These are phyloP conservation scores for Prunella himalayana DNA, from an alignment of 2,113 vertebrate species.

Conservation along the genomic window DNA sequence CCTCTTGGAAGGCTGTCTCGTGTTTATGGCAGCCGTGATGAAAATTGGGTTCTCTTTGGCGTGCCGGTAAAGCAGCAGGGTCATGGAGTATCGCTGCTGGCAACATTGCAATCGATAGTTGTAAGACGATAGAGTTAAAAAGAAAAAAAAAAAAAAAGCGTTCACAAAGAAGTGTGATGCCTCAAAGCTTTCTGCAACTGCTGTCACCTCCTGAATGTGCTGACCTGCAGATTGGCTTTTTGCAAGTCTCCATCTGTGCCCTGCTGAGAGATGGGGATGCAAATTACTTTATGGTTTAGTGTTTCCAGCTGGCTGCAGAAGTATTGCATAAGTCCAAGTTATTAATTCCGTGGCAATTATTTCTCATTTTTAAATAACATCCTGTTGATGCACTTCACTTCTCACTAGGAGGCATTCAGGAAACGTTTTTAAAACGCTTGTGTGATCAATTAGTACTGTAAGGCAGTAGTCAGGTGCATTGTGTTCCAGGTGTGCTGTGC, in stretches of 20 bases:
- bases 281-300: conserved; percentile 14
- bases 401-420: conserved; percentile 19
- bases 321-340: conserved; percentile 40
- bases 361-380: conserved; percentile 42
- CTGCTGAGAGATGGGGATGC: conserved; percentile 9
- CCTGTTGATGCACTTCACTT: conserved; percentile 34
- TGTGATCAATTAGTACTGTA: background rate
- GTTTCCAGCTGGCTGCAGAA: conserved; percentile 27
- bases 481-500: background rate
- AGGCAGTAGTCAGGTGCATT: background rate
- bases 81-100: background rate
- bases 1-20: background rate
- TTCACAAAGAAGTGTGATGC: background rate
- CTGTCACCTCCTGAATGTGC: background rate
- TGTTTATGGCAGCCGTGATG: background rate
- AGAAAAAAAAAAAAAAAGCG: background rate
- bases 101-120: background rate
- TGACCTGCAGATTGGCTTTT: conserved; percentile 18
- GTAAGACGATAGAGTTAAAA: background rate
- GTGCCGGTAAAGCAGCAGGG: background rate
- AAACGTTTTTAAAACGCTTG: background rate
- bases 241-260: conserved; percentile 20
- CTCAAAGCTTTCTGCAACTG: background rate
- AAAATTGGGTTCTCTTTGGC: background rate
- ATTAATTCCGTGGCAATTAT: conserved; percentile 45